Base-by-base conservation (phyloP, 2,888 invertebrate species). In the Lasioglossum morio region DNA sequence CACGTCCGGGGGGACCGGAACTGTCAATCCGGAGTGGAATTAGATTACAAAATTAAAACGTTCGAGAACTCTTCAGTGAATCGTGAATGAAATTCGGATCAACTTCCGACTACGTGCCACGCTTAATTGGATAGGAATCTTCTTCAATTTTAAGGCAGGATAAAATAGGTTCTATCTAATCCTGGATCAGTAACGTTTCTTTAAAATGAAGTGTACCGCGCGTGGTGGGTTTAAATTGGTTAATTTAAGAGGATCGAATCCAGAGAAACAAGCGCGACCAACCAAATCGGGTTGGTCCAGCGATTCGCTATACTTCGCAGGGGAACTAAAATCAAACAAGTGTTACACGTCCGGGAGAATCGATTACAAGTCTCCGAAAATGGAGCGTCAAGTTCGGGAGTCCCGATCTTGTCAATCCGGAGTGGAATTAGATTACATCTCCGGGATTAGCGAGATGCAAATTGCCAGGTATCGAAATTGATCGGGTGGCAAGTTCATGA, bases 401-500 rank as follows among this genome's bases (percentile, higher is more conserved):
- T 53, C 34, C 30, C 34, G 14, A 53, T 40, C 34, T 40, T 34
- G 34, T 34, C 43, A 34, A 48, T n/a, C n/a, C 23, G 27, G 23
- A 2, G 12, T 16, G 82, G 23, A 84, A 82, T 77, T 66, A 43
- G 40, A 72, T 84, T 77, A 84, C 27, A 34, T 19, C 46, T 57
- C 48, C 57, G 73, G 74, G 40, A 82, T 77, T 30, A 72, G 8
- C 57, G 46, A 34, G 53, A 63, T 43, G 72, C 37, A 60, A 77
- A 82, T 82, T 75, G 75, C 63, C 37, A 23, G 48, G n/a, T 12
- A n/a, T 30, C 57, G 14, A 40, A 48, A 60, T 53, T 46, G 46
- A 77, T 73, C 46, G 48, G 77, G 60, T 66, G 46, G 53, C 57
- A 53, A 69, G 69, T 70, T 82, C 84, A 19, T 84, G 69, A 74